A percentile compares a stretch with the other conserved stretches of the same genome.
Evolutionary conservation across 2,888 invertebrate species (phyloP).

Genomic region (Melangyna quadrimaculata): DNA sequence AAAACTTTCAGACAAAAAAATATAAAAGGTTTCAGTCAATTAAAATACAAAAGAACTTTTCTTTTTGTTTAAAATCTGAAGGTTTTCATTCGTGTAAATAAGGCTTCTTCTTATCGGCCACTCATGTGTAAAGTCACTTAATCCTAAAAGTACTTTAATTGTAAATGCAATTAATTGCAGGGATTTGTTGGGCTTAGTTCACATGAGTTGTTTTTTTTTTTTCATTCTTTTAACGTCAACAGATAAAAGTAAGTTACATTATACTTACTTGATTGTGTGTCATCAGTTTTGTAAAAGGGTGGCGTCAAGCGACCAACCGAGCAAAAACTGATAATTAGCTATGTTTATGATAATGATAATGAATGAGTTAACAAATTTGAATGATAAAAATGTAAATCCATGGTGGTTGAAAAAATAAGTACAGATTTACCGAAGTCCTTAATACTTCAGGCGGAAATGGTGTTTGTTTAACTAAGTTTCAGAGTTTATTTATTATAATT

Average conservation of each 20-base stretch:
- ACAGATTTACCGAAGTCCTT: too few relatives aligned
- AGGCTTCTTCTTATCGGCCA: conserved; percentile 1
- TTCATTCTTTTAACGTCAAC: neutral
- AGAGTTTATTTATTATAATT: too few relatives aligned
- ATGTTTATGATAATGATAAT: neutral
- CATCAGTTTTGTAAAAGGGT: neutral
- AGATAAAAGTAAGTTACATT: neutral
- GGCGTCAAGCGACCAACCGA: neutral
- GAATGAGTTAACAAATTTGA: neutral
- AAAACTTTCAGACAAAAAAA: neutral
- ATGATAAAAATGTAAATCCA: too few relatives aligned
- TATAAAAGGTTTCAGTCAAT: neutral
- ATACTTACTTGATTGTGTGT: neutral
- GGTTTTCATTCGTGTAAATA: neutral
- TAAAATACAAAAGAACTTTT: neutral
- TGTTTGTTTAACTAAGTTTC: too few relatives aligned
- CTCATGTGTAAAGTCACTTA: conserved; percentile 14
- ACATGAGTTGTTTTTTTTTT: neutral
- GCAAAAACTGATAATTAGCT: neutral
- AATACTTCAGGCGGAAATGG: too few relatives aligned
- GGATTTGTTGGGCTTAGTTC: conserved; percentile 18
- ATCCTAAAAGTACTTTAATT: conserved; percentile 20
- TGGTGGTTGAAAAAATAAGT: too few relatives aligned
- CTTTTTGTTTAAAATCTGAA: neutral
- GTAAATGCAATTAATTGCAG: conserved; percentile 1